phyloP scores from a whole-genome alignment of 1,140 invertebrate genomes.

The Drosophila bipectinata region DNA sequence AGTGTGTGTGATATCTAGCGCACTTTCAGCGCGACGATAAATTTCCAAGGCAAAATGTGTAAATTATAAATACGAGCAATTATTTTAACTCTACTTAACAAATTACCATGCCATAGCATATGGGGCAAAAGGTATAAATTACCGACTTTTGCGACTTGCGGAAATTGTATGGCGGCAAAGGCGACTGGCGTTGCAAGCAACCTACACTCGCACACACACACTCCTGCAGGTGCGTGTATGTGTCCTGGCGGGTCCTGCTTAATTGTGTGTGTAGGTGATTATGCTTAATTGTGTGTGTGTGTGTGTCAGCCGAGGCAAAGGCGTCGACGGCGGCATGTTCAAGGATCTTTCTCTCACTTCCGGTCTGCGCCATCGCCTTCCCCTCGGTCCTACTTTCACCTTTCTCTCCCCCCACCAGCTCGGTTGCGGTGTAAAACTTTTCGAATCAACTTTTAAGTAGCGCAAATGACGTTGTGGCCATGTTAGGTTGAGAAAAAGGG shows the following conservation, averaged over 20 bases:
- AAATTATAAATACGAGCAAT: slow-evolving; percentile 84
- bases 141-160: slow-evolving; percentile 82
- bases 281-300: slow-evolving; percentile 79
- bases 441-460: slow-evolving; percentile 81
- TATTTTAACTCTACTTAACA: slow-evolving; percentile 84
- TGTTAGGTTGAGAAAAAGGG: slow-evolving; percentile 33
- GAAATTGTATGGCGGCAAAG: slow-evolving; percentile 73
- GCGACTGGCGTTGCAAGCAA: slow-evolving; percentile 45
- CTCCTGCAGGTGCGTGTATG: slow-evolving; percentile 19
- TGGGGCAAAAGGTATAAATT: slow-evolving; percentile 83
- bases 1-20: slow-evolving; percentile 61
- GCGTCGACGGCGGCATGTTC: slow-evolving; percentile 60
- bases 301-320: slow-evolving; percentile 44
- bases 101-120: slow-evolving; percentile 83
- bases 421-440: slow-evolving; percentile 71
- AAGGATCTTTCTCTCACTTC: slow-evolving; percentile 32
- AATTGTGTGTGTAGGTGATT: slow-evolving; percentile 77
- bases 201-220: slow-evolving; percentile 5
- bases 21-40: slow-evolving; percentile 82
- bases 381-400: not conserved
- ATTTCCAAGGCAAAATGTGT: slow-evolving; percentile 82
- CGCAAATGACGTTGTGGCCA: slow-evolving; percentile 75
- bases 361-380: not conserved
- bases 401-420: not conserved
- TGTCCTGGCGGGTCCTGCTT: slow-evolving; percentile 40